Base-by-base conservation (phyloP, 2,113 vertebrate genomes). In the Chaetodon trifascialis region DNA sequence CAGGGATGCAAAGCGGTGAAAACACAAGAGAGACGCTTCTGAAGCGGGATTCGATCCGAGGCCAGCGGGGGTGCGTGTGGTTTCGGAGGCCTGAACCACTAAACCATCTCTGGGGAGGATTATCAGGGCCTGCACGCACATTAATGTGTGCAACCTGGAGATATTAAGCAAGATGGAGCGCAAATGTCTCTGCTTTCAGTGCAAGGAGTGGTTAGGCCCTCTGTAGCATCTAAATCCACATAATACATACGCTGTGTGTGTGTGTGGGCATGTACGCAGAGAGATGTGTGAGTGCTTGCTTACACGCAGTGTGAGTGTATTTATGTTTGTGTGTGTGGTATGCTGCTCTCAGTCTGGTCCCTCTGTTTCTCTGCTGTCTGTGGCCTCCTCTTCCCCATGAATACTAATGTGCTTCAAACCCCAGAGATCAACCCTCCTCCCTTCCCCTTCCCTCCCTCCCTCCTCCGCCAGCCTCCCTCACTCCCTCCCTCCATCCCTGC, bases 341-440 rank as follows among this genome's bases (percentile, higher is more conserved):
- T 90, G 89, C 75, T 91, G 90, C 86, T 91, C 90, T 84, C 83
- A 90, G 91, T 93, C 93, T 93, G 88, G 90, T 93, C 92, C 89
- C 88, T 93, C 88, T 92, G 92, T 91, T 93, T 93, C 93, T 89
- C 92, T 92, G 91, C 94, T 94, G 94, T 94, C 94, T 94, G 94
- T 93, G 94, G 94, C 91, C 94, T 94, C 94, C 90, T 94, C 94
- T 94, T 94, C 93, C 88, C 89, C 89, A 94, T 94, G 94, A 94
- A 94, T 94, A 94, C 94, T 94, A 94, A 94, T 94, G 94, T 84
- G 94, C 90, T 93, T 94, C 94, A 94, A 94, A 93, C 94, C 94
- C 94, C 92, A 93, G 94, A 94, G 94, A 94, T 94, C 94, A 93
- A 85, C 88, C 88, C 90, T 92, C 91, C 92, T 87, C 88, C 84